Percentiles rank a stretch among this genome's conserved stretches.
phyloP scores from a whole-genome alignment of 2,113 vertebrate genomes.

The Sceloporus tristichus region DNA sequence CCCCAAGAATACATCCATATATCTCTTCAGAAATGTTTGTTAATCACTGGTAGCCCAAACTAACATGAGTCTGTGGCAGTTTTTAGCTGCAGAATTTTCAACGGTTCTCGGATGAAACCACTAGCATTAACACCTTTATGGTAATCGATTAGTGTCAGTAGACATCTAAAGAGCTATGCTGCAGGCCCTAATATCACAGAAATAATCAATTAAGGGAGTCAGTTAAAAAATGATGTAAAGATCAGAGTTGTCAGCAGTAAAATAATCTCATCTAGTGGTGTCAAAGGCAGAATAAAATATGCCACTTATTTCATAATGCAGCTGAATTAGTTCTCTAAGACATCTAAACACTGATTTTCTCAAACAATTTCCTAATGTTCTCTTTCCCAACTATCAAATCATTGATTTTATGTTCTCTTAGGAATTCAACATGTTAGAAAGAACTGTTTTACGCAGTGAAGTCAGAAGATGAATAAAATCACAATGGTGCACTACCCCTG shows the following conservation, averaged over 20 bases:
- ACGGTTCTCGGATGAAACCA: slow-evolving; percentile 72
- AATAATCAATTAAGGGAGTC: slow-evolving; percentile 78
- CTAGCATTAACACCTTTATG: slow-evolving; percentile 75
- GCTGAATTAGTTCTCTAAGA: slow-evolving; percentile 44
- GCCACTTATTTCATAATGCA: slow-evolving; percentile 41
- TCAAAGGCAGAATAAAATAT: slow-evolving; percentile 63
- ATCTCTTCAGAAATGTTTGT: slow-evolving; percentile 51
- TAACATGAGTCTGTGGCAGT: slow-evolving; percentile 66
- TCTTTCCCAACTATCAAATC: slow-evolving; percentile 18
- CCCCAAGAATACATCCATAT: slow-evolving; percentile 41
- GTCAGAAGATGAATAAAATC: background rate
- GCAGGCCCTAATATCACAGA: slow-evolving; percentile 68
- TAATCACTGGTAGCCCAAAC: slow-evolving; percentile 63
- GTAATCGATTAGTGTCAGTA: slow-evolving; percentile 74
- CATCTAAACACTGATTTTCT: slow-evolving; percentile 24
- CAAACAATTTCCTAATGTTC: slow-evolving; percentile 26
- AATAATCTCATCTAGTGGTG: slow-evolving; percentile 72
- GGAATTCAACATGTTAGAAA: background rate
- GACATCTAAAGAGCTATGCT: slow-evolving; percentile 72
- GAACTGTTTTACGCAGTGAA: background rate
- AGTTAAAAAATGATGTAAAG: slow-evolving; percentile 72
- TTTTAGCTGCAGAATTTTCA: slow-evolving; percentile 73
- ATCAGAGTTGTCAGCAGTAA: slow-evolving; percentile 77
- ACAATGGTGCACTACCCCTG: background rate
- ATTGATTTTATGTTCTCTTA: slow-evolving; percentile 16